Evolutionary conservation across 1,140 invertebrate species (phyloP), one percentile per base, ranked within the genome.

Genomic region (Trichonephila inaurata): DNA sequence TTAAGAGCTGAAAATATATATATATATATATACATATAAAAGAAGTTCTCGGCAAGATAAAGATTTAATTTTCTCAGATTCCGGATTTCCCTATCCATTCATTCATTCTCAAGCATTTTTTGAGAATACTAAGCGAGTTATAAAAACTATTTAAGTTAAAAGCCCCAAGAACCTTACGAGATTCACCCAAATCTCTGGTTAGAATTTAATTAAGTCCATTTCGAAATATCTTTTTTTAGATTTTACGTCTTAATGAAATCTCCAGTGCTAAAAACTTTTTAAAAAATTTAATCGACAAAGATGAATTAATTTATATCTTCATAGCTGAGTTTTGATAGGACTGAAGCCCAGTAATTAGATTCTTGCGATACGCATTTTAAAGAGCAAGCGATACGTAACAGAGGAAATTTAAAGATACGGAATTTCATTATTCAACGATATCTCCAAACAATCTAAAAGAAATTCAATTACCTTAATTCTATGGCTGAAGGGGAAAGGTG

Each of bases 141-240:
- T 58, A 83, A 83, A 60, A 83, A 60, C 28, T 33, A 77, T 14
- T 40, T 7, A 83, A 83, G 44, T 51, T 51, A 58, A 83, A 83
- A 77, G 24, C 24, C 28, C 18, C 33, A 33, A 40, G 51, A 58
- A 21, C n/a, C 6, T 83, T 60, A n/a, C 58, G 82, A 58, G 24
- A 83, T 77, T 33, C 40, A 24, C 24, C 58, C 12, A 64, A 88
- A 88, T 88, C 60, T 64, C 60, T 64, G 33, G 86, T 88, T 40
- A 33, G 60, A 88, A 88, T 88, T 88, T 88, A 88, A 88, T 88
- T 88, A 88, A 88, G 33, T 33, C 24, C 86, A 40, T 64, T 19
- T 88, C 86, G 64, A 88, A 88, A 40, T 83, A 62, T 62, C 62
- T 40, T 40, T 40, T 28, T 40, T 87, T 19, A 87, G 51, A 51